phyloP scores from a whole-genome alignment of 2,113 vertebrate species.

The Tauraco erythrolophus region DNA sequence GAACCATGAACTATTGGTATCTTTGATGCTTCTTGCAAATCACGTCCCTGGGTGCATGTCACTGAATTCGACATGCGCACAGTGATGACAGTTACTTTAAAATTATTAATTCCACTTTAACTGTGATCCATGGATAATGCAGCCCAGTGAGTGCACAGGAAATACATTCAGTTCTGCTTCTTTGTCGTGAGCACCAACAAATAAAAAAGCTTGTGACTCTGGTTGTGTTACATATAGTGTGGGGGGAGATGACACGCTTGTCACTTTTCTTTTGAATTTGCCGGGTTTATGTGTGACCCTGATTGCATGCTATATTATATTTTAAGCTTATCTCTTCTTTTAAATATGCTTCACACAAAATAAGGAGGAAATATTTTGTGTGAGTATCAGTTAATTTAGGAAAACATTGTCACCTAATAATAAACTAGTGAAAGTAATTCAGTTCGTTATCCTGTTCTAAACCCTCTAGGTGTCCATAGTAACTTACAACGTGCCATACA shows the following conservation, averaged over 20 bases:
- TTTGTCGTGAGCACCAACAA: not conserved
- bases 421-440: not conserved
- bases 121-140: not conserved
- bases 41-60: not conserved
- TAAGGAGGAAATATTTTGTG: not conserved
- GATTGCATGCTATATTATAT: not conserved
- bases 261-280: not conserved
- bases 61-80: not conserved
- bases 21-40: not conserved
- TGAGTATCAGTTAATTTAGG: not conserved
- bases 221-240: not conserved
- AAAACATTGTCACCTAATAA: not conserved
- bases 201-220: not conserved
- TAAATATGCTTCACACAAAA: not conserved
- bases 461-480: not conserved
- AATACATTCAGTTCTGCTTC: not conserved
- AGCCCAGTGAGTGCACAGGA: not conserved
- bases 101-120: constrained; percentile 34
- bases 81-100: not conserved
- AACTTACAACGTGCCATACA: not conserved
- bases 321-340: not conserved
- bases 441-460: not conserved
- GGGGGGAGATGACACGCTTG: rapidly evolving
- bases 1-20: not conserved
- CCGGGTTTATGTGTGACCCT: not conserved